Conservation (phyloP, 2,888 invertebrate genomes). For the Scrobipalpa costella region DNA sequence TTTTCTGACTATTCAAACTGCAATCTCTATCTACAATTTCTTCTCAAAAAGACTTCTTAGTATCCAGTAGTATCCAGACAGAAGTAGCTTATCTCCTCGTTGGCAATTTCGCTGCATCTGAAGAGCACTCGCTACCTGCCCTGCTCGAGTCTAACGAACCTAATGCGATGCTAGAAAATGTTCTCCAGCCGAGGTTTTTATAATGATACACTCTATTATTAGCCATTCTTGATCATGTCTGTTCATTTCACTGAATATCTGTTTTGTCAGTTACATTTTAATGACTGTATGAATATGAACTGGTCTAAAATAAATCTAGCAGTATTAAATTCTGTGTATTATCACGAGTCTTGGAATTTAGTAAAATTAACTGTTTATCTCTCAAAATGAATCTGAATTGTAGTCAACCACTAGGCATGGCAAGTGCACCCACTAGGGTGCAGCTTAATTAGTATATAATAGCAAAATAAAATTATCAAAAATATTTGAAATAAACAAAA, state of each 20-base stretch:
- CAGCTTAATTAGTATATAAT: no score
- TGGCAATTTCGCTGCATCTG: constrained; percentile 5
- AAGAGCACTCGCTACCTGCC: background rate
- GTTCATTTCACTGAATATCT: background rate
- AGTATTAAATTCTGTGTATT: no score
- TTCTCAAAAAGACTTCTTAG: background rate
- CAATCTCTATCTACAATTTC: background rate
- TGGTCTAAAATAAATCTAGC: no score
- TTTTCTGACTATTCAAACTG: background rate
- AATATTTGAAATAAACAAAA: no score
- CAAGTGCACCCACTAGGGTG: no score
- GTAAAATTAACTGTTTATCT: no score
- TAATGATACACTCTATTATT: constrained; percentile 2
- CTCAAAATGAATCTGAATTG: no score
- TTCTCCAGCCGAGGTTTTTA: background rate
- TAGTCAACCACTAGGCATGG: no score
- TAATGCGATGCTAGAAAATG: constrained; percentile 3
- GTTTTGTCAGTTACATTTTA: no score
- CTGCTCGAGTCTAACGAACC: constrained; percentile 11
- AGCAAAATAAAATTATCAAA: no score
- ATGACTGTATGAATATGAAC: no score
- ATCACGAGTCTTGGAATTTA: no score
- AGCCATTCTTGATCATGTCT: background rate
- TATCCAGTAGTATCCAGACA: background rate
- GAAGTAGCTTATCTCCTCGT: constrained; percentile 11